Evolutionary conservation across 2,797 vertebrate genomes (phyloP), one percentile per base, ranked within the genome.

Genomic region (Gambelia wislizenii): DNA sequence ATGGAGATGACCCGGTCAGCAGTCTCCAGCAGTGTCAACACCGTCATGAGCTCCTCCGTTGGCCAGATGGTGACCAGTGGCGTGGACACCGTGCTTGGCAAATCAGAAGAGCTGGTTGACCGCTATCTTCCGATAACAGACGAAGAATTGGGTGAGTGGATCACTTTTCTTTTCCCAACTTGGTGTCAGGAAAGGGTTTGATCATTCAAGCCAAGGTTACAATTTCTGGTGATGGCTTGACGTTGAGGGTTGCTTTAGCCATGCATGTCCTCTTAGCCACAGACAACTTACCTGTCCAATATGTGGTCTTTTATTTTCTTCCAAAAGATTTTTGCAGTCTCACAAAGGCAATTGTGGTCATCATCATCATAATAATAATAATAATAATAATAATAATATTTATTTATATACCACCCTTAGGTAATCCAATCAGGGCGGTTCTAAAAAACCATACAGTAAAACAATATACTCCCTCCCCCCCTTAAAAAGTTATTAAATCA

Each of bases 41-140:
- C 93, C 0, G 93, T 96, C 49, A 94, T 96, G 96, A 95, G 93
- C 22, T 95, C 92, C 0, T 13, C 87, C 0, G 36, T 97, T 91
- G 97, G 95, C 5, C 97, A 98, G 92, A 95, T 97, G 95, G 95
- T 99, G 95, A 97, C 97, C 95, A 98, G 97, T 0, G 95, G 98
- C 22, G 90, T 99, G 92, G 98, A 97, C 79, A 89, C 98, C 0
- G 80, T 98, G 83, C 96, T 99, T 91, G 97, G 97, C 79, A 98
- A 96, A 90, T 99, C 98, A 0, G 98, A 99, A 94, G 95, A 97
- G 90, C 98, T 98, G 97, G 97, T 98, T 25, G 98, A 99, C 85
- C 98, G 98, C 61, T 98, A 98, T 95, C 98, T 99, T 89, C 99
- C 98, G 1, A 96, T 99, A 95, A 98, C 98, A 0, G 97, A 99